A percentile compares a stretch with the other conserved stretches of the same genome.
phyloP scores from a whole-genome alignment of 2,888 invertebrate genomes.

The Nebria brevicollis region DNA sequence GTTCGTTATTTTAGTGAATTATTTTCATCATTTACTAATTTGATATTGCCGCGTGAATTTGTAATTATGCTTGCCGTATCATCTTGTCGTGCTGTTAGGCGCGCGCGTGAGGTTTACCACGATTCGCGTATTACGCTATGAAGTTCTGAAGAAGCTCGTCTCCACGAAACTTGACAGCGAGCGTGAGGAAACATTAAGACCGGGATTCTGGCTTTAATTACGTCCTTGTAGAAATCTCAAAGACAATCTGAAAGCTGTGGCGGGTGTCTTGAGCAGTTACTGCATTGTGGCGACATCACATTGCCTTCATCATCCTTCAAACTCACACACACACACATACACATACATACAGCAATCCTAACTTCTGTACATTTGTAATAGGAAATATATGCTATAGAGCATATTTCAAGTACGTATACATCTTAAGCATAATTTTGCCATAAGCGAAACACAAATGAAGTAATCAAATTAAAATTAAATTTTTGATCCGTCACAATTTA shows the following conservation, averaged over 20 bases:
- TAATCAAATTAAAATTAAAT: no score
- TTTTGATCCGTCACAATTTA: no score
- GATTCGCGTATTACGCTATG: conserved; percentile 36
- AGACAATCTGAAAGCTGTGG: conserved; percentile 49
- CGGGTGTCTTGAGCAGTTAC: conserved; percentile 29
- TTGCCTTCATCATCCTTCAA: neutral
- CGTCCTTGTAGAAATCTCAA: conserved; percentile 53
- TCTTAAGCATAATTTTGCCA: no score
- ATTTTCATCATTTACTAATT: no score
- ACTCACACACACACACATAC: neutral
- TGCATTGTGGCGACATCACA: conserved; percentile 15
- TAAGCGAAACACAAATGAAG: no score
- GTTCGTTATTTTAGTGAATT: no score
- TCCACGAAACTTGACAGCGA: conserved; percentile 47
- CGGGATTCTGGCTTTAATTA: conserved; percentile 51
- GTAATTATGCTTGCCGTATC: neutral
- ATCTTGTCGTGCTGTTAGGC: neutral
- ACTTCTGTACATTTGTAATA: no score
- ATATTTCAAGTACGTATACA: neutral
- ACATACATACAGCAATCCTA: no score
- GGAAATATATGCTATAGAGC: no score
- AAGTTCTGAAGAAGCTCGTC: conserved; percentile 36
- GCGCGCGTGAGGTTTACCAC: conserved; percentile 43
- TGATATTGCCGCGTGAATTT: neutral
- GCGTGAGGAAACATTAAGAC: conserved; percentile 50